Conservation (phyloP, 2,113 vertebrate genomes). For the Tetraodon nigroviridis region DNA sequence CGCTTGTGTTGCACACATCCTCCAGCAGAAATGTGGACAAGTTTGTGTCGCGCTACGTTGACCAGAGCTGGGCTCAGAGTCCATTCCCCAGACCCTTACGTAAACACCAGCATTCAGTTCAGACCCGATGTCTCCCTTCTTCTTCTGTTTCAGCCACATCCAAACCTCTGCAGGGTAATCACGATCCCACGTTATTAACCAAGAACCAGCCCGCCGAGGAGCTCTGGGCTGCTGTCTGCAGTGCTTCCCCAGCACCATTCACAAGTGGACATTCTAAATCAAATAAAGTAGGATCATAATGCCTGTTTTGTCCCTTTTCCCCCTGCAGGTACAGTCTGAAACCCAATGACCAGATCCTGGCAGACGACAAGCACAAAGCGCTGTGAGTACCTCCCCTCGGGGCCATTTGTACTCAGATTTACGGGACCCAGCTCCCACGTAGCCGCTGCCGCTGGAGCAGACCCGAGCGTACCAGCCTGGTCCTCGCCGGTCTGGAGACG, state of each 20-base stretch:
- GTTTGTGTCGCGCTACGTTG: slow-evolving; percentile 12
- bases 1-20: too few species aligned
- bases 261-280: neutral
- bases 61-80: slow-evolving; percentile 50
- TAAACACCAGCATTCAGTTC: slow-evolving; percentile 55
- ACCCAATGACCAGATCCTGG: slow-evolving; percentile 95
- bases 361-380: slow-evolving; percentile 95
- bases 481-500: slow-evolving; percentile 24
- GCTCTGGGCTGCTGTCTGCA: neutral
- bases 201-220: too few species aligned
- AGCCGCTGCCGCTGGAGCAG: neutral
- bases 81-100: slow-evolving; percentile 36
- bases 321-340: slow-evolving; percentile 87
- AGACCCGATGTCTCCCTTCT: slow-evolving; percentile 18
- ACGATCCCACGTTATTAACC: neutral
- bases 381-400: slow-evolving; percentile 76
- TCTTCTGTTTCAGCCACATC: slow-evolving; percentile 13
- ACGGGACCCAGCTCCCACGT: neutral
- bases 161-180: neutral
- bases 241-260: too few species aligned
- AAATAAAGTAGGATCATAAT: neutral
- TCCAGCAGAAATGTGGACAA: neutral
- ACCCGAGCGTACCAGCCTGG: slow-evolving; percentile 10
- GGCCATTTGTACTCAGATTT: slow-evolving; percentile 6
- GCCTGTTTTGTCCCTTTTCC: slow-evolving; percentile 1